phyloP scores from a whole-genome alignment of 1,140 invertebrate species.

The Druon quercuslanigerum region DNA sequence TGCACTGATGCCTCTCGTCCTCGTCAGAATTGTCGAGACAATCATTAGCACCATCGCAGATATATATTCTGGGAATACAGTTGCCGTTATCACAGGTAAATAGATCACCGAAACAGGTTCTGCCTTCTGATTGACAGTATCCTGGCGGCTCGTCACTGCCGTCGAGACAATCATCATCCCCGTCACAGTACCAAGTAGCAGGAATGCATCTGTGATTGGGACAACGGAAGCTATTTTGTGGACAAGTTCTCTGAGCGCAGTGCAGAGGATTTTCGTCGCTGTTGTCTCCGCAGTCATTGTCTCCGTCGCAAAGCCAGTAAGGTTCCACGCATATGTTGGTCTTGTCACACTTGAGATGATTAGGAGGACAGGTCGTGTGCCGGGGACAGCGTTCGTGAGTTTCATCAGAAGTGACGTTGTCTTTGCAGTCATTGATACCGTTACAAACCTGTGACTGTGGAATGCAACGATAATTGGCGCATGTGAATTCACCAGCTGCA shows the following conservation, averaged over 20 bases:
- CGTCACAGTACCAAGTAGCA: constrained; percentile 95
- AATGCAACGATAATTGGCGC: constrained; percentile 93
- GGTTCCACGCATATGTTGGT: constrained; percentile 97
- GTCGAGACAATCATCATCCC: constrained; percentile 93
- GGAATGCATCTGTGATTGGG: constrained; percentile 92
- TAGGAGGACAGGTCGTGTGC: constrained; percentile 90
- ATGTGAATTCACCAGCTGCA: constrained; percentile 94
- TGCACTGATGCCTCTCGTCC: constrained; percentile 92
- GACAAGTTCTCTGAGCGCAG: constrained; percentile 91
- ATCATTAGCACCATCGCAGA: constrained; percentile 98
- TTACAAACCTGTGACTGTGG: constrained; percentile 92
- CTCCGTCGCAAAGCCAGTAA: constrained; percentile 95
- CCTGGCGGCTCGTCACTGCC: constrained; percentile 92
- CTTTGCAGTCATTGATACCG: constrained; percentile 95
- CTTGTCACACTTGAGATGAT: constrained; percentile 93
- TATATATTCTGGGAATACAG: constrained; percentile 96
- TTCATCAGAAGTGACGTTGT: constrained; percentile 93
- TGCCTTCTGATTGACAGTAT: constrained; percentile 94
- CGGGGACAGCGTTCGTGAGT: constrained; percentile 89
- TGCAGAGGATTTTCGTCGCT: constrained; percentile 94
- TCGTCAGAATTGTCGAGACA: constrained; percentile 95
- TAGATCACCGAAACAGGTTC: constrained; percentile 95
- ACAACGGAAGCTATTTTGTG: constrained; percentile 92
- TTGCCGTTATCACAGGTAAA: constrained; percentile 98
- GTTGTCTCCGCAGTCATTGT: constrained; percentile 97